Base-by-base conservation (phyloP, 23 tunicate genomes). In the Aplidium turbinatum region DNA sequence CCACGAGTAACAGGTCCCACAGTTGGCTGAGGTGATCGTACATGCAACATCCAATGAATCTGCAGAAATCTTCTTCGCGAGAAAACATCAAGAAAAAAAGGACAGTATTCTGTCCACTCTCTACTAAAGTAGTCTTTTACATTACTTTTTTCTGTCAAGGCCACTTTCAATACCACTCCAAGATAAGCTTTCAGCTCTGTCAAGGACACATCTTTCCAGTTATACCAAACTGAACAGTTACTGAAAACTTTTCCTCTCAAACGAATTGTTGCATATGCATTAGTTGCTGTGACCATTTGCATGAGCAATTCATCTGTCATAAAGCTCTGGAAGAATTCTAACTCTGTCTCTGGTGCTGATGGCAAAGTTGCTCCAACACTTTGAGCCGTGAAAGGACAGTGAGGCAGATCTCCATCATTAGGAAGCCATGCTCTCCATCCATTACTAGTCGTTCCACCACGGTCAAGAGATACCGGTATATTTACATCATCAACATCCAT, bases 121-220 rank as follows among this genome's bases (percentile, higher is more conserved):
- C 35, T 6, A 34, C 58, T 46, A 27, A 70, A 70, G 26, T 46
- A 70, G 35, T 47, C 58, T 30, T 70, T 70, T 70, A 70, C 58
- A 3, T 70, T 35, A 3, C 19, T 4, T 27, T 70, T 70, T 25
- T 70, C 76, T 31, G 24, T 31, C 7, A 70, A 6, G 24, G 58
- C 76, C 76, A 70, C 47, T 27, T 70, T 47, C 35, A 75, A 25
- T 1, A 75, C 32, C 22, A 75, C 51, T 1, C 80, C 68, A n/a
- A 73, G 56, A 55, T 75, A 75, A 1, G 80, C 80, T 28, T 75
- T 75, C 68, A 75, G 7, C 38, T 75, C 68, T 1, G 52, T 9
- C 32, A 57, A 35, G 1, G 80, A 57, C 1, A 57, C 33, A 35
- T 75, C 68, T 57, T 57, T 57, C 80, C 80, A 75, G 21, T 26